Conservation (phyloP, 1,140 invertebrate genomes). For the Hyles vespertilio region DNA sequence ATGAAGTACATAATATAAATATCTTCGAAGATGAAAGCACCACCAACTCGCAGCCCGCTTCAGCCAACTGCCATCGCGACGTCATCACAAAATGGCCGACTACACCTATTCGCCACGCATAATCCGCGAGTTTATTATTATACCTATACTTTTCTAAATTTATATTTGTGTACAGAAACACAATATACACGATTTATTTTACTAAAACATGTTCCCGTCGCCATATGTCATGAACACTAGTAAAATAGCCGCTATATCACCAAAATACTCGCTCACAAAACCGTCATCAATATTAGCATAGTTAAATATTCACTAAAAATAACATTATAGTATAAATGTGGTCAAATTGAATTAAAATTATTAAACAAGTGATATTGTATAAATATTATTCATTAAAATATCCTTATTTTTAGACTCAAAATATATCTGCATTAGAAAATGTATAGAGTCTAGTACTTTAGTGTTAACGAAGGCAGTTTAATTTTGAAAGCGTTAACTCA, state of each 20-base stretch:
- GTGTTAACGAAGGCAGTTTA: not conserved
- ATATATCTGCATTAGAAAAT: conserved; percentile 57
- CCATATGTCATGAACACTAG: too few species aligned
- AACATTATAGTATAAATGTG: conserved; percentile 27
- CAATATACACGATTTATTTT: too few species aligned
- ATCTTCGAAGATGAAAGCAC: too few species aligned
- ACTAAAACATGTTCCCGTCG: too few species aligned
- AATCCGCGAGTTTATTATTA: not conserved
- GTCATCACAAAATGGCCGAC: too few species aligned
- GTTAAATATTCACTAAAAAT: conserved; percentile 31
- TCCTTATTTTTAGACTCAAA: conserved; percentile 66
- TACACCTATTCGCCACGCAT: too few species aligned
- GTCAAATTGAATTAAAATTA: conserved; percentile 33
- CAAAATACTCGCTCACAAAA: conserved; percentile 41
- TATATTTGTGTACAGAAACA: not conserved
- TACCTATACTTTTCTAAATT: conserved; percentile 6
- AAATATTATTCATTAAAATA: conserved; percentile 48
- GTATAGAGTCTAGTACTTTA: conserved; percentile 35
- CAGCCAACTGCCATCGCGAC: too few species aligned
- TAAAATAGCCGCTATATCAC: not conserved
- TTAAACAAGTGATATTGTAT: conserved; percentile 46
- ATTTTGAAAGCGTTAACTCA: too few species aligned
- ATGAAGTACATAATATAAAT: conserved; percentile 2
- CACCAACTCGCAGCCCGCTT: too few species aligned
- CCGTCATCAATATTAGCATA: conserved; percentile 62